These are phyloP conservation scores for Sphaeramia orbicularis DNA, from an alignment of 2,797 vertebrate species.

Conservation along the genomic window DNA sequence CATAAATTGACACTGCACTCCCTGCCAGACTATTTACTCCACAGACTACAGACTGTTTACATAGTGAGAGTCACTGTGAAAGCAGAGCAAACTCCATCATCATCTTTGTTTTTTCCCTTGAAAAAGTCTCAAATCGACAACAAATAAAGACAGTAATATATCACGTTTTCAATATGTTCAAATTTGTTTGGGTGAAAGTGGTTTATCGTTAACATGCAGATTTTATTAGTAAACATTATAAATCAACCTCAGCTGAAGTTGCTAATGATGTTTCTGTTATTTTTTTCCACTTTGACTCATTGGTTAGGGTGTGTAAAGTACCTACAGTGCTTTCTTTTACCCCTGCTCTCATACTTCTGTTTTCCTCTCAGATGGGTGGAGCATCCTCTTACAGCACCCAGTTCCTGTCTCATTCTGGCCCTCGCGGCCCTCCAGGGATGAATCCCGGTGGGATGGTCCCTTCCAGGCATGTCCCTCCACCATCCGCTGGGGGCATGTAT, in stretches of 20 bases:
- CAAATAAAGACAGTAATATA: not conserved
- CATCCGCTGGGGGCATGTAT: conserved; percentile 85
- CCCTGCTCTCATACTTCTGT: conserved; percentile 25
- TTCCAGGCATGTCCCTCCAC: conserved; percentile 78
- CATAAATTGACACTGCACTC: conserved; percentile 25
- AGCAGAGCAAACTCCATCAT: conserved; percentile 4
- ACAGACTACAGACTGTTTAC: conserved; percentile 8
- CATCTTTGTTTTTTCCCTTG: not conserved
- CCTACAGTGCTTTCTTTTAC: conserved; percentile 14
- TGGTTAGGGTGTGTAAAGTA: not conserved
- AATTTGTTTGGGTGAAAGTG: not conserved
- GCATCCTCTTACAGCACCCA: conserved; percentile 92
- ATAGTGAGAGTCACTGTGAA: conserved; percentile 14
- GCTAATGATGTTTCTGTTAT: not conserved
- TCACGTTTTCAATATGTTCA: not conserved
- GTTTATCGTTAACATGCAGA: too few species aligned
- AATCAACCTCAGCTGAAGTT: not conserved
- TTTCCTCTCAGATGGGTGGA: conserved; percentile 88
- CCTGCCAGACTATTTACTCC: conserved; percentile 25
- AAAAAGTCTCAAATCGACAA: not conserved
- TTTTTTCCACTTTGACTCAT: not conserved
- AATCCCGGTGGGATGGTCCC: conserved; percentile 87
- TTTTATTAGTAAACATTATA: too few species aligned
- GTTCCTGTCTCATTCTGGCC: conserved; percentile 91
- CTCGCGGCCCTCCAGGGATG: conserved; percentile 88